Evolutionary conservation across 2,113 vertebrate genomes (phyloP).

Genomic region (Athene noctua): DNA sequence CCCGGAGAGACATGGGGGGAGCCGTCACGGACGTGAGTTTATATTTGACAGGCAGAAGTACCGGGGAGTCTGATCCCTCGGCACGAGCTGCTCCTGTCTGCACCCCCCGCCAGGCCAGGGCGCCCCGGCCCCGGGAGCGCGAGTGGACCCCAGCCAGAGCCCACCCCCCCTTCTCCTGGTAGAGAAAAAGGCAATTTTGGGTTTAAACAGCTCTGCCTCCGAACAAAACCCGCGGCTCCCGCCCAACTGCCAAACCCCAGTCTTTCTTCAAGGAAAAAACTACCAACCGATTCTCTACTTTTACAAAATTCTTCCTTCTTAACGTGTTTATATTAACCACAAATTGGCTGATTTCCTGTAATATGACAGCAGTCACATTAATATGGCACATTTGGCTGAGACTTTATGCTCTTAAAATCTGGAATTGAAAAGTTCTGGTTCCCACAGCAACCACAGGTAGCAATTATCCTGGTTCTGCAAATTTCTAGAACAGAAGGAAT

Average conservation of each 20-base stretch:
- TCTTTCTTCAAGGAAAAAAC: accelerated
- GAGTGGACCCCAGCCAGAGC: not conserved
- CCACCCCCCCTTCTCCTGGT: accelerated
- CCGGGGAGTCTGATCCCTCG: accelerated
- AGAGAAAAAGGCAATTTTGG: not conserved
- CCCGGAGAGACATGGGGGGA: not conserved
- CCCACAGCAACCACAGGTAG: slow-evolving; percentile 71
- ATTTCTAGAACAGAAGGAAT: slow-evolving; percentile 22
- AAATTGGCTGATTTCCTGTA: slow-evolving; percentile 15
- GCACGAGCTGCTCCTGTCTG: not conserved
- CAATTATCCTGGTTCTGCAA: slow-evolving; percentile 56
- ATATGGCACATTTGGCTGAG: slow-evolving; percentile 18
- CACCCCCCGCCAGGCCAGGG: not conserved
- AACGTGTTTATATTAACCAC: not conserved
- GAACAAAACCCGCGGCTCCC: not conserved
- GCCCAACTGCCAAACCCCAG: not conserved
- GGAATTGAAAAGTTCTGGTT: slow-evolving; percentile 60
- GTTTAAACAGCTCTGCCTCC: not conserved
- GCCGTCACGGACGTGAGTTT: too few relatives aligned
- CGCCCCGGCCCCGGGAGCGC: accelerated
- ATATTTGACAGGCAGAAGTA: accelerated
- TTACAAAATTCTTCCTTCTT: not conserved
- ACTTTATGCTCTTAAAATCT: slow-evolving; percentile 6
- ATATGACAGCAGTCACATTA: not conserved
- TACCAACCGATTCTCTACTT: not conserved